These are phyloP conservation scores for Bergia sp. DNA, from an alignment of 92 coral and sea anemone genomes.

Conservation along the genomic window DNA sequence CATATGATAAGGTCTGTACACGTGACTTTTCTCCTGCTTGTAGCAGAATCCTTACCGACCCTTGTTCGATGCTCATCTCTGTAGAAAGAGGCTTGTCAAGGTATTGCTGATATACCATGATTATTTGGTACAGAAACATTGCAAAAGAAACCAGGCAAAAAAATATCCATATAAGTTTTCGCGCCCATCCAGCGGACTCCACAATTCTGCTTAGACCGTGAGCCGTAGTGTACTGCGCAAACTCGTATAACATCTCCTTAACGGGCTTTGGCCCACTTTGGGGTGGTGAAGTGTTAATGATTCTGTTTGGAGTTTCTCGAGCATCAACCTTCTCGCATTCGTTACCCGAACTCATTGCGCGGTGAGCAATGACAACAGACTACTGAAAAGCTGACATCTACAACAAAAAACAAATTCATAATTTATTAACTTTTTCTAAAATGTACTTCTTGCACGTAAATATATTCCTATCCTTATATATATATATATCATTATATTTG, in stretches of 20 bases:
- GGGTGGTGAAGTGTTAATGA: neutral
- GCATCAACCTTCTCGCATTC: neutral
- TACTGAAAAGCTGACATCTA: too few relatives aligned
- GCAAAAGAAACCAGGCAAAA: neutral
- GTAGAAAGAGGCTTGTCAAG: neutral
- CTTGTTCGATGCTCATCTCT: neutral
- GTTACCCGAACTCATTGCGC: too few relatives aligned
- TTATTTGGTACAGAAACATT: neutral
- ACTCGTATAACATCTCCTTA: neutral
- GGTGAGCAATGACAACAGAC: too few relatives aligned
- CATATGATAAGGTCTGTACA: too few relatives aligned
- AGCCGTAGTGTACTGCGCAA: neutral
- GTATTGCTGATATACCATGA: neutral
- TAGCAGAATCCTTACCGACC: neutral
- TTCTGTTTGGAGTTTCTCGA: neutral
- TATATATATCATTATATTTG: too few relatives aligned
- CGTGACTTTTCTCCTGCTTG: too few relatives aligned
- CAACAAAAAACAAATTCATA: too few relatives aligned
- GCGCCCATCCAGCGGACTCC: neutral
- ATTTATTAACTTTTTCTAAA: too few relatives aligned
- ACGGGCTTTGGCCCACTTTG: neutral
- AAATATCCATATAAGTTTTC: neutral
- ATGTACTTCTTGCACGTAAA: too few relatives aligned
- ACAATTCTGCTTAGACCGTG: neutral
- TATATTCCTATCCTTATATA: too few relatives aligned